Evolutionary conservation across 2,888 invertebrate genomes (phyloP).

Genomic region (Synanthedon andrenaeformis): DNA sequence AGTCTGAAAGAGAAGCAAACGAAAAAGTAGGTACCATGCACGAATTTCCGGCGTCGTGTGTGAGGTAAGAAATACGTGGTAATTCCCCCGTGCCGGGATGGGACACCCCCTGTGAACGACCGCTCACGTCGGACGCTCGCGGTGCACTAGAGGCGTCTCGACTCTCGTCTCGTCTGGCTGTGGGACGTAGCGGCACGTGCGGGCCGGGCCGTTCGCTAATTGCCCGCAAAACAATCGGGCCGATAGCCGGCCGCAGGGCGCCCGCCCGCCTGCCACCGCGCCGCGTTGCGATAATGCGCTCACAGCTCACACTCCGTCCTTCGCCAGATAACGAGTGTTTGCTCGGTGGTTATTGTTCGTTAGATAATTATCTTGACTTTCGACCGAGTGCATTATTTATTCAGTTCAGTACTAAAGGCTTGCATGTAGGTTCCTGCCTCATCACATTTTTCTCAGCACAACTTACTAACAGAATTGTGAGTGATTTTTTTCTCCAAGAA

Average conservation of each 20-base stretch:
- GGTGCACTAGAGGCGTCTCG: constrained; percentile 40
- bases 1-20: background rate
- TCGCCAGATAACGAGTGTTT: constrained; percentile 23
- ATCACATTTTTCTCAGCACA: too few relatives aligned
- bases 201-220: constrained; percentile 41
- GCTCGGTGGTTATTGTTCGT: constrained; percentile 23
- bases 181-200: constrained; percentile 39
- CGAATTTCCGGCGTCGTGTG: constrained; percentile 6
- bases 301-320: constrained; percentile 31
- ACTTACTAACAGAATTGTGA: too few relatives aligned
- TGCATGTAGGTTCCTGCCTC: background rate
- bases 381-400: too few relatives aligned
- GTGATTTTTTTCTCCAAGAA: too few relatives aligned
- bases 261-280: constrained; percentile 8
- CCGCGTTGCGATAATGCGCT: constrained; percentile 24
- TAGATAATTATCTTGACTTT: constrained; percentile 6
- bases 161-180: constrained; percentile 11
- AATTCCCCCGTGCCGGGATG: background rate
- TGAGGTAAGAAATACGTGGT: background rate
- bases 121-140: constrained; percentile 60
- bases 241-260: constrained; percentile 31
- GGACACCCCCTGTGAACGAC: constrained; percentile 19
- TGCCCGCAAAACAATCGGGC: constrained; percentile 66
- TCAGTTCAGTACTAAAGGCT: too few relatives aligned
- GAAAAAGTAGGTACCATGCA: background rate